A percentile compares a stretch with the other conserved stretches of the same genome.
Evolutionary conservation across 2,888 invertebrate genomes (phyloP).

Genomic region (Crioceris asparagi): DNA sequence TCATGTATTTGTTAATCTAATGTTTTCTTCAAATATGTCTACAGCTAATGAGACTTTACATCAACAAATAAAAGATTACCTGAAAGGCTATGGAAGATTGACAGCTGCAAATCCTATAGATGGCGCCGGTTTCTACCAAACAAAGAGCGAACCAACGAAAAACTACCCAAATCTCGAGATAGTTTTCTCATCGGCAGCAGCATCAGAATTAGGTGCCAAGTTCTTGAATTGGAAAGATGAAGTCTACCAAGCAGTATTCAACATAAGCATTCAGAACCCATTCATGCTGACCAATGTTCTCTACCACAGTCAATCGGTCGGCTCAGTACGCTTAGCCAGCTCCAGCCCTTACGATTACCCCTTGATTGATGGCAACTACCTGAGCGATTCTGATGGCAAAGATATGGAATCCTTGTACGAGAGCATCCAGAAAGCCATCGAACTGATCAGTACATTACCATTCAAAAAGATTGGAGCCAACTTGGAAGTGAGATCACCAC

Average conservation of each 20-base stretch:
- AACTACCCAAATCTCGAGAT: constrained; percentile 10
- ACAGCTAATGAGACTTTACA: constrained; percentile 11
- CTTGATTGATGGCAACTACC: constrained; percentile 54
- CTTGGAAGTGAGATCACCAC: constrained; percentile 21
- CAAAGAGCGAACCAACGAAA: constrained; percentile 1
- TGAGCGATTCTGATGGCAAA: constrained; percentile 39
- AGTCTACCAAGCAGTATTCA: constrained; percentile 32
- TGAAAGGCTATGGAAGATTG: constrained; percentile 14
- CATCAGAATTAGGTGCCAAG: constrained; percentile 39
- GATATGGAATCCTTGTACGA: constrained; percentile 45
- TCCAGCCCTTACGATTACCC: constrained; percentile 26
- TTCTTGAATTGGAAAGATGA: constrained; percentile 21
- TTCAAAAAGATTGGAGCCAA: constrained; percentile 41
- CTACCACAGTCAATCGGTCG: constrained; percentile 37
- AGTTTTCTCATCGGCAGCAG: constrained; percentile 37
- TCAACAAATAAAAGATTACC: constrained; percentile 44
- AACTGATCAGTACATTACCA: constrained; percentile 40
- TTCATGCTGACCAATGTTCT: constrained; percentile 8
- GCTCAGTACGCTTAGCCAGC: constrained; percentile 43
- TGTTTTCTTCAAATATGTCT: constrained; percentile 55
- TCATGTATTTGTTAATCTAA: constrained; percentile 54
- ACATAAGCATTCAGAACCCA: constrained; percentile 22
- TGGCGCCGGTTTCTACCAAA: constrained; percentile 8
- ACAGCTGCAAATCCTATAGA: constrained; percentile 8
- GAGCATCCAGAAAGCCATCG: constrained; percentile 36